A percentile compares a stretch with the other conserved stretches of the same genome.
These are phyloP conservation scores for Rhizoglyphus robini DNA, from an alignment of 1,140 invertebrate species.

Conservation along the genomic window DNA sequence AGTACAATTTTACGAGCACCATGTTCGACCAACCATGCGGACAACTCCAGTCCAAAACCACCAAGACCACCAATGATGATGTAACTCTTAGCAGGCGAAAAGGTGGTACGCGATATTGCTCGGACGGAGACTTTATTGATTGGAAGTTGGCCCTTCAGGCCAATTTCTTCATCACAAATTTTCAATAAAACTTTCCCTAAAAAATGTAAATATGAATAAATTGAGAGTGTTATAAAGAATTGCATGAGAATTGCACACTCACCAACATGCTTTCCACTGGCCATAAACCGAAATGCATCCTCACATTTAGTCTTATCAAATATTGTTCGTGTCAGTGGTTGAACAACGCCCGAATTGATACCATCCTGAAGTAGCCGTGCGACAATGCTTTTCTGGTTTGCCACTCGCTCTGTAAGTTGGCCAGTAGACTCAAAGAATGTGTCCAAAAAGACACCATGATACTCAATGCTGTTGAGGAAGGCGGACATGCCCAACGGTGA, in stretches of 20 bases:
- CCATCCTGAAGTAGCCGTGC: constrained; percentile 57
- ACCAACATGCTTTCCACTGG: constrained; percentile 87
- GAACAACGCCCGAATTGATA: constrained; percentile 65
- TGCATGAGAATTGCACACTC: too few relatives aligned
- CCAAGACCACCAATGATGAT: constrained; percentile 76
- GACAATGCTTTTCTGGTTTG: too few relatives aligned
- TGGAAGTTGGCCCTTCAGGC: constrained; percentile 26
- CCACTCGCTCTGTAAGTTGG: constrained; percentile 27
- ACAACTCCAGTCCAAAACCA: constrained; percentile 83
- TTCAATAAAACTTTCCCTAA: constrained; percentile 66
- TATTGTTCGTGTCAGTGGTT: constrained; percentile 62
- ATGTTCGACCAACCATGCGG: constrained; percentile 70
- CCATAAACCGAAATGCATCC: constrained; percentile 87
- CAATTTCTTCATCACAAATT: constrained; percentile 31
- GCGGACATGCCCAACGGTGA: constrained; percentile 78
- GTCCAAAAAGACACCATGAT: constrained; percentile 91
- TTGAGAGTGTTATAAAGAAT: too few relatives aligned
- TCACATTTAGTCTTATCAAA: constrained; percentile 74
- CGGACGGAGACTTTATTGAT: constrained; percentile 28
- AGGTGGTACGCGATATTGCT: constrained; percentile 60
- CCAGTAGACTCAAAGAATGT: constrained; percentile 55
- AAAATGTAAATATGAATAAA: too few relatives aligned
- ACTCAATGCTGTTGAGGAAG: constrained; percentile 85
- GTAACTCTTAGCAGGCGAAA: constrained; percentile 73
- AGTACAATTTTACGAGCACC: constrained; percentile 70